Conservation (phyloP, 2,888 invertebrate genomes). For the Dicyrtoma fusca region DNA sequence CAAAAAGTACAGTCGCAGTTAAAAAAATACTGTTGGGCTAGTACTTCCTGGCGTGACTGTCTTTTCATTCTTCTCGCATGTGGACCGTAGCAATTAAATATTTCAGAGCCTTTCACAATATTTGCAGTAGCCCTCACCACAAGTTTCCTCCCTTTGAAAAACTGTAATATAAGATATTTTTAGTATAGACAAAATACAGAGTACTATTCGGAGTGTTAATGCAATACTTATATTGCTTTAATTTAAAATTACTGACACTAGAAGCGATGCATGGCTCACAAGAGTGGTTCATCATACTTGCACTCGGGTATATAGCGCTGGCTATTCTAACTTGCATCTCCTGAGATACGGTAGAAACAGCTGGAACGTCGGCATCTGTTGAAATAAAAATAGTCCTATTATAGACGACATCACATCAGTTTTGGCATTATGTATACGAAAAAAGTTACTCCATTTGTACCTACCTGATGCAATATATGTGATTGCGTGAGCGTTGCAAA, state of each 20-base stretch:
- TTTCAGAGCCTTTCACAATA: conserved; percentile 70
- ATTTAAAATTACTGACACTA: conserved; percentile 62
- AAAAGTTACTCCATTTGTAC: background rate
- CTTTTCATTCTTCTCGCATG: conserved; percentile 70
- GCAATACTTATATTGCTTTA: no score
- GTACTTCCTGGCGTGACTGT: conserved; percentile 66
- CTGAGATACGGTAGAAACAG: conserved; percentile 18
- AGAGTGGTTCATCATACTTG: conserved; percentile 91
- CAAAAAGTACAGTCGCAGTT: conserved; percentile 76
- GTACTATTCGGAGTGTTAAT: no score
- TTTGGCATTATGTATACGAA: no score
- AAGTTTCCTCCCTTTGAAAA: conserved; percentile 59
- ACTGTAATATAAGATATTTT: conserved; percentile 33
- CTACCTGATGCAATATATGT: conserved; percentile 56
- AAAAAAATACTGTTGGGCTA: conserved; percentile 77
- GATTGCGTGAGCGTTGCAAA: conserved; percentile 77
- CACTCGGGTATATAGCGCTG: conserved; percentile 81
- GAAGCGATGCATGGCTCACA: conserved; percentile 81
- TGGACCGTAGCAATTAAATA: conserved; percentile 83
- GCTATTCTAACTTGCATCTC: conserved; percentile 65
- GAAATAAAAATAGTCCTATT: no score
- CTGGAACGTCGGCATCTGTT: background rate
- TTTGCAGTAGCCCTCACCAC: conserved; percentile 72
- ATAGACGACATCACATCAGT: no score
- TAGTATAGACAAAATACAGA: background rate